Evolutionary conservation across 2,888 invertebrate species (phyloP).

Genomic region (Drosophila conformis): DNA sequence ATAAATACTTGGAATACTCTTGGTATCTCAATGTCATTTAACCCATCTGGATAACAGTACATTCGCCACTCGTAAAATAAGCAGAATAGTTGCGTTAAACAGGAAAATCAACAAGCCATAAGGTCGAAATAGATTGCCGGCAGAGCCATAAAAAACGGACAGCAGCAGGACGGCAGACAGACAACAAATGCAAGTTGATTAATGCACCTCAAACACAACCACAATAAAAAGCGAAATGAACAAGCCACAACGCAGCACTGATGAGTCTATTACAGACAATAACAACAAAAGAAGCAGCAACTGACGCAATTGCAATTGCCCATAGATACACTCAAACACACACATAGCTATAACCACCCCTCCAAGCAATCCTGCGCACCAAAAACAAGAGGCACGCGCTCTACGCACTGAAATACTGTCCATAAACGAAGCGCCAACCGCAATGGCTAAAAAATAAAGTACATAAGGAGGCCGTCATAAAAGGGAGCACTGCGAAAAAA

Average conservation of each 20-base stretch:
- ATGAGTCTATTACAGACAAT: slow-evolving; percentile 74
- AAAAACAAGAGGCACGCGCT: slow-evolving; percentile 35
- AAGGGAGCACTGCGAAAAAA: slow-evolving; percentile 63
- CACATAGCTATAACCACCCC: slow-evolving; percentile 27
- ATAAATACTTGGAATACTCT: neutral
- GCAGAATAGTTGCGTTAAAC: slow-evolving; percentile 16
- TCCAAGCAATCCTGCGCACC: slow-evolving; percentile 32
- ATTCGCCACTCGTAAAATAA: neutral
- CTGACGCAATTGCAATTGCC: slow-evolving; percentile 57
- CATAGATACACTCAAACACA: slow-evolving; percentile 8
- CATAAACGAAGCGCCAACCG: slow-evolving; percentile 63
- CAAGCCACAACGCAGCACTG: slow-evolving; percentile 55
- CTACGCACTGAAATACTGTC: slow-evolving; percentile 60
- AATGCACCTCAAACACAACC: slow-evolving; percentile 66
- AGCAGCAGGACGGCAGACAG: slow-evolving; percentile 3
- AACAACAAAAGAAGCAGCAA: slow-evolving; percentile 55
- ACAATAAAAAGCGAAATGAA: slow-evolving; percentile 56
- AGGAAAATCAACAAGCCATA: slow-evolving; percentile 30
- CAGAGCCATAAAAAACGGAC: slow-evolving; percentile 55
- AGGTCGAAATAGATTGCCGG: slow-evolving; percentile 18
- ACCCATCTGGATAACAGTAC: too few relatives aligned
- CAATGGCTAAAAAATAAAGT: slow-evolving; percentile 77
- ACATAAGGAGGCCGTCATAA: slow-evolving; percentile 53
- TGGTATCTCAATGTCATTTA: neutral
- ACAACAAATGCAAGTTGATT: slow-evolving; percentile 70